Percentiles rank a stretch among this genome's conserved stretches.
These are phyloP conservation scores for Acleris sparsana DNA, from an alignment of 2,888 invertebrate genomes.

Conservation along the genomic window DNA sequence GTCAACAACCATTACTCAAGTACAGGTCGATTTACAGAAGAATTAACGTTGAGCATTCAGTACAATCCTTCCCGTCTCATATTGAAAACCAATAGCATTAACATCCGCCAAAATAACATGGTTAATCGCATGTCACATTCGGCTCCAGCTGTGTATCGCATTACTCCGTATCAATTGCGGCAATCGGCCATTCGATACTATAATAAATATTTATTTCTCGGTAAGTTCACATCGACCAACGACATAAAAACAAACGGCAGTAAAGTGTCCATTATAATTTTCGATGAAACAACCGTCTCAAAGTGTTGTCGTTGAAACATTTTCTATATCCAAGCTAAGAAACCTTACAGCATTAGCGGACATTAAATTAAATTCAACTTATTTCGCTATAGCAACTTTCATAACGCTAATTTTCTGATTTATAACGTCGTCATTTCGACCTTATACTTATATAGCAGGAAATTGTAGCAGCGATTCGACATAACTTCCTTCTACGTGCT, in stretches of 20 bases:
- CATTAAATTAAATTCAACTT: too few relatives aligned
- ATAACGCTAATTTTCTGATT: background rate
- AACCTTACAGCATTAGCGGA: too few relatives aligned
- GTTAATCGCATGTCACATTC: constrained; percentile 2
- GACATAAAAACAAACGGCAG: constrained; percentile 25
- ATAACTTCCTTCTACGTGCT: constrained; percentile 25
- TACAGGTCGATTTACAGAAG: too few relatives aligned
- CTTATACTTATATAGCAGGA: background rate
- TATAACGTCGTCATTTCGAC: background rate
- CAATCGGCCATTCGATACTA: constrained; percentile 21
- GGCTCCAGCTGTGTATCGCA: constrained; percentile 24
- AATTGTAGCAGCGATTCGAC: constrained; percentile 8
- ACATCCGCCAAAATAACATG: too few relatives aligned
- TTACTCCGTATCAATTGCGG: constrained; percentile 27
- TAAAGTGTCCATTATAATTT: constrained; percentile 12
- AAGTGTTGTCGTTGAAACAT: too few relatives aligned
- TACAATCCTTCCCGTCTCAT: too few relatives aligned
- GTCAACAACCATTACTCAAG: too few relatives aligned
- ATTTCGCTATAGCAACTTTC: too few relatives aligned
- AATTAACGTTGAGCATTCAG: too few relatives aligned
- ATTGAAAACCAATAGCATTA: too few relatives aligned
- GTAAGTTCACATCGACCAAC: constrained; percentile 18
- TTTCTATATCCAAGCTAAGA: too few relatives aligned
- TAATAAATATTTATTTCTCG: constrained; percentile 24
- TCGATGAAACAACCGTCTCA: too few relatives aligned